Evolutionary conservation across 1,140 invertebrate genomes (phyloP).

Genomic region (Probaryconus sp.): DNA sequence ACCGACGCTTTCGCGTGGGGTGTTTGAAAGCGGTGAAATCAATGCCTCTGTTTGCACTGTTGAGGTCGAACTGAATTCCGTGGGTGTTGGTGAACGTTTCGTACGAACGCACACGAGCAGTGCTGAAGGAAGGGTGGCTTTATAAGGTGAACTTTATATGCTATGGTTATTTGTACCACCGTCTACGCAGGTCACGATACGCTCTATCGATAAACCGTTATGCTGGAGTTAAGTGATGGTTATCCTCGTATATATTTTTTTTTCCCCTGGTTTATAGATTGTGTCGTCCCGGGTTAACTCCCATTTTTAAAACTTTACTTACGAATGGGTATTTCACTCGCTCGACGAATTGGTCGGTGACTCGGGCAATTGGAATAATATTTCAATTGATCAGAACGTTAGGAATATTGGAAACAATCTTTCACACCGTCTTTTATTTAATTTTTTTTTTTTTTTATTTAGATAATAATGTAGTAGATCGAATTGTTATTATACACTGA

Average conservation of each 20-base stretch:
- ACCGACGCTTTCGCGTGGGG: slow-evolving; percentile 70
- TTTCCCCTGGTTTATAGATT: slow-evolving; percentile 25
- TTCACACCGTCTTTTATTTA: too few species aligned
- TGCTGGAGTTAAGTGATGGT: slow-evolving; percentile 34
- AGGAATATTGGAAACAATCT: too few species aligned
- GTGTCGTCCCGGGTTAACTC: slow-evolving; percentile 7
- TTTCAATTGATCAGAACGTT: too few species aligned
- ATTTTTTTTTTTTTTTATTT: too few species aligned
- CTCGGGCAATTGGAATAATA: too few species aligned
- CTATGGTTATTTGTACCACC: slow-evolving; percentile 48
- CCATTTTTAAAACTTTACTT: slow-evolving; percentile 4
- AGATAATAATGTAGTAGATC: too few species aligned
- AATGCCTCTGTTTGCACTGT: slow-evolving; percentile 78
- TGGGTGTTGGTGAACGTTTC: slow-evolving; percentile 61
- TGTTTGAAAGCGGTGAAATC: slow-evolving; percentile 78
- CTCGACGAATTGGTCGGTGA: too few species aligned
- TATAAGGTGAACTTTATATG: slow-evolving; percentile 61
- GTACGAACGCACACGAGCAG: slow-evolving; percentile 55
- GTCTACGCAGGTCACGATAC: slow-evolving; percentile 48
- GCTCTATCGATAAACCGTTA: slow-evolving; percentile 58
- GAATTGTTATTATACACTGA: too few species aligned
- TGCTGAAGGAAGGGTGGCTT: slow-evolving; percentile 48
- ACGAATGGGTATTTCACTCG: too few species aligned
- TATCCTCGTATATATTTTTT: slow-evolving; percentile 30
- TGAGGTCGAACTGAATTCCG: slow-evolving; percentile 76